Evolutionary conservation across 2,888 invertebrate genomes (phyloP).

Genomic region (Cistogaster globosa): DNA sequence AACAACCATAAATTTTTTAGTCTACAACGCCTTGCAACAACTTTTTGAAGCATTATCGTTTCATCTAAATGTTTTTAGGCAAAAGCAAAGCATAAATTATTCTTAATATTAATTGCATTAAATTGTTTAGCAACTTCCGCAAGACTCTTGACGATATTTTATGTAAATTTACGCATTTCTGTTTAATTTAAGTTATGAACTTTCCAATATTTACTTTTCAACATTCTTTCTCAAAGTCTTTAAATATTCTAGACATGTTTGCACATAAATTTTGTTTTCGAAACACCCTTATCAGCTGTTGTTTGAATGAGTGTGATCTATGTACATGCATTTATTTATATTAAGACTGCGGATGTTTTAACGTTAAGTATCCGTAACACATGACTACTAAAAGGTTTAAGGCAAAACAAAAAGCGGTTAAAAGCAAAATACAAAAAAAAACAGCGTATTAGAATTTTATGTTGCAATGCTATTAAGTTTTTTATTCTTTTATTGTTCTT

Average conservation of each 20-base stretch:
- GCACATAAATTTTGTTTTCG: constrained; percentile 38
- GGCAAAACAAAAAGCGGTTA: constrained; percentile 19
- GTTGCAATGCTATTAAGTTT: constrained; percentile 43
- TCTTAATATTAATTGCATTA: constrained; percentile 47
- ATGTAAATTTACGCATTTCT: constrained; percentile 57
- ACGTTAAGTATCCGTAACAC: constrained; percentile 57
- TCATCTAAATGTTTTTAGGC: background rate
- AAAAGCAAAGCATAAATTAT: constrained; percentile 41
- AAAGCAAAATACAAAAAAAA: constrained; percentile 15
- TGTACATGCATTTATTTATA: background rate
- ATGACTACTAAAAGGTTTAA: constrained; percentile 58
- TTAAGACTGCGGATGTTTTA: constrained; percentile 58
- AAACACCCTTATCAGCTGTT: constrained; percentile 45
- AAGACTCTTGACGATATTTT: constrained; percentile 23
- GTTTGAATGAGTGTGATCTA: background rate
- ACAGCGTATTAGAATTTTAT: constrained; percentile 46
- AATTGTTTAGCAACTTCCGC: constrained; percentile 53
- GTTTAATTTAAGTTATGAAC: constrained; percentile 49
- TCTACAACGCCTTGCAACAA: no score
- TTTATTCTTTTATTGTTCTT: constrained; percentile 36
- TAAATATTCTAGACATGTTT: constrained; percentile 67
- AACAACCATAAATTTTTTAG: no score
- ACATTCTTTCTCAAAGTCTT: constrained; percentile 16
- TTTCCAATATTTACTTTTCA: constrained; percentile 10
- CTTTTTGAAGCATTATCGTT: no score